A percentile compares a stretch with the other conserved stretches of the same genome.
Conservation (phyloP, 2,797 vertebrate genomes). For the Oophaga sylvatica region DNA sequence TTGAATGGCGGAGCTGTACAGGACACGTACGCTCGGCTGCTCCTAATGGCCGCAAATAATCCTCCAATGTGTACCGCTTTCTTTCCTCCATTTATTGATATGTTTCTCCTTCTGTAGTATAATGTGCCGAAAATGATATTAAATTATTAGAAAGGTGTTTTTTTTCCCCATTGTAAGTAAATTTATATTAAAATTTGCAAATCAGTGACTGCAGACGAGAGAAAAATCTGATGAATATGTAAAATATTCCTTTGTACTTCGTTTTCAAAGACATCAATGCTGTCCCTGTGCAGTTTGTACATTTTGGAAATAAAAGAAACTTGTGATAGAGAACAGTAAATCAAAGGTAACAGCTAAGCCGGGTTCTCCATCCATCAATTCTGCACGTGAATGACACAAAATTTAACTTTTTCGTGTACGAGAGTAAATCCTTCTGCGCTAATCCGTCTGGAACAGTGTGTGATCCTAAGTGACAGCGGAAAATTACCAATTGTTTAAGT, state of each 20-base stretch:
- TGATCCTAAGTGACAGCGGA: too few species aligned
- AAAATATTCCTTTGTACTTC: slow-evolving; percentile 43
- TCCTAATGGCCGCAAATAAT: not conserved
- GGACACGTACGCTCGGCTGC: not conserved
- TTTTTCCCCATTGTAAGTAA: slow-evolving; percentile 15
- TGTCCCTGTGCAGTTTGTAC: slow-evolving; percentile 16
- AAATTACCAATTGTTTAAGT: too few species aligned
- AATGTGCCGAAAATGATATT: slow-evolving; percentile 6
- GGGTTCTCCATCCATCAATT: not conserved
- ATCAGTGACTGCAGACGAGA: slow-evolving; percentile 20
- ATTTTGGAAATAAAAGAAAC: slow-evolving; percentile 38
- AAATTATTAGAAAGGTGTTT: slow-evolving; percentile 15
- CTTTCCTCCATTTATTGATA: slow-evolving; percentile 12
- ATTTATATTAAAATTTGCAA: slow-evolving; percentile 43
- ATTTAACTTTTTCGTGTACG: not conserved
- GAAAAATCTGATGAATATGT: slow-evolving; percentile 22
- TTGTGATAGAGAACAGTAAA: slow-evolving; percentile 15
- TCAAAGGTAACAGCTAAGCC: not conserved
- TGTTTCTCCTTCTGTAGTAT: slow-evolving; percentile 9
- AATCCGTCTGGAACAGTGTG: too few species aligned
- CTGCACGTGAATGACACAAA: not conserved
- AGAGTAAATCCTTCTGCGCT: not conserved
- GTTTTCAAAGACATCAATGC: slow-evolving; percentile 41
- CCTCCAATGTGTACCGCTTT: not conserved
- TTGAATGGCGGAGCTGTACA: not conserved